Evolutionary conservation across 2,797 vertebrate species (phyloP).

Genomic region (Danio jaintianensis): DNA sequence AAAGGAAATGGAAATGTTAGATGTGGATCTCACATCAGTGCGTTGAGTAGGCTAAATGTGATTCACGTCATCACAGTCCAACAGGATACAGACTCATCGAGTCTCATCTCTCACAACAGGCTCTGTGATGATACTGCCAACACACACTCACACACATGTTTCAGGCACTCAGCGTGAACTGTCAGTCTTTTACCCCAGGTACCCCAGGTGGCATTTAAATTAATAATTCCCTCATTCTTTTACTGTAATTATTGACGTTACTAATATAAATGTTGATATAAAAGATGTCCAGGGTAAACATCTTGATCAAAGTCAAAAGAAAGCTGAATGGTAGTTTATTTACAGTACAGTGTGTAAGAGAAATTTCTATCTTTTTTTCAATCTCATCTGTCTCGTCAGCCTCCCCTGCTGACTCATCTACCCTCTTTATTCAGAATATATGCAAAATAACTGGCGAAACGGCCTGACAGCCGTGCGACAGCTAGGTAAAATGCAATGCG

Average conservation of each 20-base stretch:
- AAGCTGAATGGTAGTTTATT: neutral
- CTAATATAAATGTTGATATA: neutral
- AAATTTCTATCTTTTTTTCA: neutral
- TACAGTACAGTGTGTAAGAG: no score
- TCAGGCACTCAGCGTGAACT: neutral
- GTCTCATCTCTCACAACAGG: conserved; percentile 28
- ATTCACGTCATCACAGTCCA: conserved; percentile 19
- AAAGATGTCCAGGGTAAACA: neutral
- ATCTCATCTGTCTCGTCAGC: neutral
- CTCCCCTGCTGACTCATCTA: neutral
- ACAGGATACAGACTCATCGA: conserved; percentile 38
- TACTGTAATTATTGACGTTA: neutral
- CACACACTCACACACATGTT: conserved; percentile 19
- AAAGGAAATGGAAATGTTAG: neutral
- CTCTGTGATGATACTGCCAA: conserved; percentile 11
- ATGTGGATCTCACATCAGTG: neutral
- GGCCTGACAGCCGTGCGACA: neutral
- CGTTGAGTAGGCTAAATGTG: conserved; percentile 5
- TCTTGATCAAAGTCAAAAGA: neutral
- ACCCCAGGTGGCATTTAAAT: neutral
- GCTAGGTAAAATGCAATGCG: neutral
- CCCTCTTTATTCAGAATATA: neutral
- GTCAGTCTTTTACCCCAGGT: neutral
- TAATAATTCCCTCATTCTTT: neutral
- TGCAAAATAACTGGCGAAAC: neutral